Conservation (phyloP, 2,797 vertebrate genomes). For the Myoxocephalus aenaeus region DNA sequence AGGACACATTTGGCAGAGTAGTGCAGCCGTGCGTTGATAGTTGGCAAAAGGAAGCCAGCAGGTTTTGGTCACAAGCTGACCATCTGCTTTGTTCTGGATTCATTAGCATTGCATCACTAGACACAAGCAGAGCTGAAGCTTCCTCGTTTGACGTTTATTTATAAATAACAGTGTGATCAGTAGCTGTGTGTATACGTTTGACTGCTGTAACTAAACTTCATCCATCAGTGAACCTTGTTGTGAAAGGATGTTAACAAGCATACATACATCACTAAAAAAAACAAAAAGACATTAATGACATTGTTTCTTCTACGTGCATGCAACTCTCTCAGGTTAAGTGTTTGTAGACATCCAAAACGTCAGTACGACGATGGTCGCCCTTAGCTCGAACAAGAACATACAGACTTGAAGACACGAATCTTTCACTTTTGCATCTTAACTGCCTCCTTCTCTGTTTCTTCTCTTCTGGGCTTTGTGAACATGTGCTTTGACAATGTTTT, state of each 20-base stretch:
- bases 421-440: background rate
- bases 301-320: background rate
- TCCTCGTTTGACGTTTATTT: slow-evolving; percentile 29
- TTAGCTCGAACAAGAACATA: background rate
- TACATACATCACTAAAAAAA: background rate
- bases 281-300: background rate
- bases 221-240: background rate
- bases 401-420: background rate
- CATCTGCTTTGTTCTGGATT: slow-evolving; percentile 74
- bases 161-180: slow-evolving; percentile 10
- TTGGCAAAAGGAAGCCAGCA: slow-evolving; percentile 57
- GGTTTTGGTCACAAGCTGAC: slow-evolving; percentile 68
- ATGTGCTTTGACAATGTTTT: slow-evolving; percentile 22
- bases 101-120: slow-evolving; percentile 54
- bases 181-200: background rate
- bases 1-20: slow-evolving; percentile 51
- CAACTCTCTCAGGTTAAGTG: background rate
- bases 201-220: background rate
- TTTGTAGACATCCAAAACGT: background rate
- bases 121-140: slow-evolving; percentile 28
- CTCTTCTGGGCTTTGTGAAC: slow-evolving; percentile 20
- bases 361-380: background rate
- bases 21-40: slow-evolving; percentile 15
- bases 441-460: background rate
- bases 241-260: background rate